Base-by-base conservation (phyloP, 1,140 invertebrate genomes). In the Coenobita brevimanus region DNA sequence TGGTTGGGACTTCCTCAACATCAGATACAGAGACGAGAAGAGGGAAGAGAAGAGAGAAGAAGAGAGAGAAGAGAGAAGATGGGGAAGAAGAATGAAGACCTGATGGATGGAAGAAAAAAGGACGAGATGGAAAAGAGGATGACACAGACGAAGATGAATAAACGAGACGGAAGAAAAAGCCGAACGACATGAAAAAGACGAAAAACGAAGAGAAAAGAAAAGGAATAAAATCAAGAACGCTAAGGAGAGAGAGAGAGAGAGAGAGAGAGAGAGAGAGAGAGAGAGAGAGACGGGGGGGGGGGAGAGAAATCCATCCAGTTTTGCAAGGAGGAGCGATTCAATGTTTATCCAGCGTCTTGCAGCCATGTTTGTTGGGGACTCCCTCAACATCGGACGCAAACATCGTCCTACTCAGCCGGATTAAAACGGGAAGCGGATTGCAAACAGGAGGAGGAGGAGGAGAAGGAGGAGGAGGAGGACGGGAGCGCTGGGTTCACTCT, bases 211-310 rank as follows among this genome's bases (percentile, higher is more conserved):
- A 57, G 54, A n/a, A 57, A 57, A 13, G 13, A 57, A 13, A 57
- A n/a, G 13, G 54, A n/a, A 13, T 57, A 10, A 57, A 57, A 57
- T 10, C 10, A 13, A 57, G n/a, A n/a, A 57, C 13, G 54, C 10
- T 13, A 13, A n/a, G n/a, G n/a, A 57, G 54, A 57, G n/a, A 57
- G n/a, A n/a, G n/a, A n/a, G n/a, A n/a, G 54, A n/a, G n/a, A 57
- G 54, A n/a, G n/a, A 57, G 54, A n/a, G n/a, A 57, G 54, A 57
- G n/a, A 57, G 54, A n/a, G n/a, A 57, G 54, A n/a, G n/a, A 57
- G 54, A n/a, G n/a, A 57, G 54, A n/a, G n/a, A 13, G 54, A n/a
- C 13, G 54, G 54, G n/a, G n/a, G n/a, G 54, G 54, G n/a, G n/a
- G n/a, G 13, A 57, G 13, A 13, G 54, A 10, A n/a, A 57, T 57